phyloP scores from a whole-genome alignment of 2,113 vertebrate genomes.

The Rhipidura dahli region DNA sequence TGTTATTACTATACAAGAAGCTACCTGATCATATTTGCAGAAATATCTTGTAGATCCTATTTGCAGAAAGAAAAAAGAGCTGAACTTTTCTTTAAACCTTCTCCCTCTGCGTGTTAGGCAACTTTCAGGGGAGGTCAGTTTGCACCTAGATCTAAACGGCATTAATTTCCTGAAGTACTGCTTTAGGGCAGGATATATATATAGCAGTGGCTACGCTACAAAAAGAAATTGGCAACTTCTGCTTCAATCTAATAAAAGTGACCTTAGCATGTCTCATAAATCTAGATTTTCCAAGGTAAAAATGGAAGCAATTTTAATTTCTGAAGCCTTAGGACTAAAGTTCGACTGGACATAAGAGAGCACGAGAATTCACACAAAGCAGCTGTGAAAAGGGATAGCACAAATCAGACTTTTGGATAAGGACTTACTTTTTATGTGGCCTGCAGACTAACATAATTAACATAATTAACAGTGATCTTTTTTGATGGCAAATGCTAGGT shows the following conservation, averaged over 20 bases:
- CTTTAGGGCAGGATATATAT: background rate
- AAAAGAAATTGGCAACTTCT: background rate
- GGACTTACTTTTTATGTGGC: background rate
- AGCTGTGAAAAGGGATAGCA: background rate
- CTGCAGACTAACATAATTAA: background rate
- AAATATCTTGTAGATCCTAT: background rate
- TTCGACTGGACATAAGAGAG: background rate
- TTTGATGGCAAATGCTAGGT: background rate
- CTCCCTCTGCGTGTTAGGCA: background rate
- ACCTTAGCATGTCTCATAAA: background rate
- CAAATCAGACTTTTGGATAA: background rate
- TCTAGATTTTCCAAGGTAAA: background rate
- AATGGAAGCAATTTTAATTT: background rate
- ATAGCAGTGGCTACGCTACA: background rate
- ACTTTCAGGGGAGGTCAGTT: background rate
- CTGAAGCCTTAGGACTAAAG: background rate
- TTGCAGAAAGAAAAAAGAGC: background rate
- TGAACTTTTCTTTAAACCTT: background rate
- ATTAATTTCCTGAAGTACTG: background rate
- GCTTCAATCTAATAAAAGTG: constrained; percentile 3
- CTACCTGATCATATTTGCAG: background rate
- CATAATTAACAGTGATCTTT: background rate
- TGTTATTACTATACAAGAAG: background rate
- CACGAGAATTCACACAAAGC: background rate
- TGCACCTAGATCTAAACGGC: background rate